Evolutionary conservation across 2,797 vertebrate genomes (phyloP), one percentile per base, ranked within the genome.

Genomic region (Platyrinchus mystaceus): DNA sequence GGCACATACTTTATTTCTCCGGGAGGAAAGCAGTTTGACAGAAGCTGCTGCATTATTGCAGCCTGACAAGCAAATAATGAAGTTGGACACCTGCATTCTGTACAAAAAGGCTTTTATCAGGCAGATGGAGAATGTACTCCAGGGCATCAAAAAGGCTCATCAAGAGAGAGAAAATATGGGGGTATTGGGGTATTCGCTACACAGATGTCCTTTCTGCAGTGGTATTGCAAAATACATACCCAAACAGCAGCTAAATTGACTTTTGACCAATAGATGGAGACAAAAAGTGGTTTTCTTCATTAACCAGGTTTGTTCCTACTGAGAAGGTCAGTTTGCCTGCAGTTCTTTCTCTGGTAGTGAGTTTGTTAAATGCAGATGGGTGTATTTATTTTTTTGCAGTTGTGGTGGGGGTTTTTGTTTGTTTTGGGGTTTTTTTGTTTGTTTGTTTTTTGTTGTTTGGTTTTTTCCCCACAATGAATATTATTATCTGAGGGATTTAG

Each of bases 61-160:
- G 85, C 67, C 70, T 88, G 73, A 86, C 4, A 60, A 94, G 91
- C 68, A 93, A 95, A 95, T 88, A 93, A 93, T 88, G 81, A 88
- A 84, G 87, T 76, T 37, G 87, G 91, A 91, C 95, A 96, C 94
- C 95, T 96, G 95, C 92, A 74, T 94, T 93, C 83, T 92, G 79
- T 74, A 93, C 92, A 94, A 90, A 91, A 94, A 88, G 94, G 87
- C 94, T 94, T 96, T 86, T 84, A 86, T 94, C 83, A 95, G 80
- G 80, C 95, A 96, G 95, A 95, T 86, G 92, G 92, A 94, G 80
- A 94, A 91, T 93, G 87, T 88, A 77, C 49, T 96, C 43, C 70
- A 46, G 87, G 63, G 70, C 89, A 88, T 91, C 92, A 73, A 82
- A 95, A 90, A 87, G 30, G 36, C 93, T 93, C 68, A 79, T 95